Evolutionary conservation across 2,888 invertebrate genomes (phyloP).

Genomic region (Junonia oenone): DNA sequence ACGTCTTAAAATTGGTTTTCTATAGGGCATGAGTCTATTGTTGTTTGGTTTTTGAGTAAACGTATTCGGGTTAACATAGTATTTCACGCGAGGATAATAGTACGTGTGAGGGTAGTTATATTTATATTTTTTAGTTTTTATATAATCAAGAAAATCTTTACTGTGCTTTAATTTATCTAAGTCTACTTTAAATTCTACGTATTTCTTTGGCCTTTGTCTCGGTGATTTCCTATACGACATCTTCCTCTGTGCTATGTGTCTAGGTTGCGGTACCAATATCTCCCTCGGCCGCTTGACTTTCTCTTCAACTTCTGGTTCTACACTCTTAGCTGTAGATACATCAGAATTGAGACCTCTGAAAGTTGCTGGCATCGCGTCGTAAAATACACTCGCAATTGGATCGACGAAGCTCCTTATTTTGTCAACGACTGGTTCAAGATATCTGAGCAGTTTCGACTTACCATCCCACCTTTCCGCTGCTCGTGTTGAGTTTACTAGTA

Average conservation of each 20-base stretch:
- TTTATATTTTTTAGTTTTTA: conserved; percentile 71
- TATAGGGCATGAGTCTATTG: conserved; percentile 51
- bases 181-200: conserved; percentile 58
- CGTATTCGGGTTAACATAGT: conserved; percentile 57
- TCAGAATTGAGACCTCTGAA: conserved; percentile 65
- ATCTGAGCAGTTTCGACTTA: conserved; percentile 71
- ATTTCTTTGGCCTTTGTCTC: conserved; percentile 59
- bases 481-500: conserved; percentile 63
- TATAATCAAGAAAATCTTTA: conserved; percentile 66
- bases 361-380: conserved; percentile 59
- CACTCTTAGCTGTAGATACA: conserved; percentile 52
- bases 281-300: conserved; percentile 58
- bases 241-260: conserved; percentile 67
- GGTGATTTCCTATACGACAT: conserved; percentile 49
- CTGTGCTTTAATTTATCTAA: conserved; percentile 63
- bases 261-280: conserved; percentile 63
- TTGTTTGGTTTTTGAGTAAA: conserved; percentile 49
- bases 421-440: conserved; percentile 65
- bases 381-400: conserved; percentile 65
- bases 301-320: conserved; percentile 40
- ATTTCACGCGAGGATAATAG: conserved; percentile 67
- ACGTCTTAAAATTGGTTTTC: conserved; percentile 37
- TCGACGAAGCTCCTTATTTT: conserved; percentile 57
- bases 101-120: conserved; percentile 64
- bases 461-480: conserved; percentile 75